These are phyloP conservation scores for Erebia epiphron DNA, from an alignment of 2,888 invertebrate species.

Conservation along the genomic window DNA sequence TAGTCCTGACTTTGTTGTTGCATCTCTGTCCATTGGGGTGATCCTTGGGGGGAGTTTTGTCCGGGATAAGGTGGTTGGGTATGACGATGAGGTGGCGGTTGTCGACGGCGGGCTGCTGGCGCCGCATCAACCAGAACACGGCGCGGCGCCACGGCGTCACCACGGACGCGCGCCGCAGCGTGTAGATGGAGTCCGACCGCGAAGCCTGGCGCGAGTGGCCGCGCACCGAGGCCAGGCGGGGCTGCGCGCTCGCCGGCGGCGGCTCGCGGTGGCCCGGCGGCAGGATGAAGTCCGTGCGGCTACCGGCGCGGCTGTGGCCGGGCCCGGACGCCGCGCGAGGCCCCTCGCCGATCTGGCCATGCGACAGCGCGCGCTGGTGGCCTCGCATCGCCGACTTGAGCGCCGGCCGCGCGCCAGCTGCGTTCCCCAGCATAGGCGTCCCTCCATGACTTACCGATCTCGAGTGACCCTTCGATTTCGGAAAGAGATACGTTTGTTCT, in stretches of 20 bases:
- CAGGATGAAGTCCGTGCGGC: conserved; percentile 94
- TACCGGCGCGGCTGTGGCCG: conserved; percentile 91
- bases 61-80: conserved; percentile 93
- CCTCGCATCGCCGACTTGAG: conserved; percentile 89
- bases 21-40: conserved; percentile 93
- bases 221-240: conserved; percentile 75
- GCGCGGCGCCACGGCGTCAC: conserved; percentile 89
- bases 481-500: conserved; percentile 80
- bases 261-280: conserved; percentile 93
- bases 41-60: conserved; percentile 89
- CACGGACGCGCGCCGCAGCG: conserved; percentile 88
- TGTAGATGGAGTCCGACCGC: conserved; percentile 94
- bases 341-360: conserved; percentile 91
- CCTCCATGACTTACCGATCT: conserved; percentile 95
- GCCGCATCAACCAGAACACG: conserved; percentile 83
- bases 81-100: conserved; percentile 88
- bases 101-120: conserved; percentile 85
- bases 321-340: conserved; percentile 67
- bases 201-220: conserved; percentile 92
- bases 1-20: conserved; percentile 94
- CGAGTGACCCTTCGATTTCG: conserved; percentile 86
- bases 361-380: conserved; percentile 93
- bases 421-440: conserved; percentile 74
- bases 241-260: conserved; percentile 66
- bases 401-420: conserved; percentile 84